phyloP scores from a whole-genome alignment of 2,113 vertebrate genomes.

The western clawed frog (Xenopus tropicalis) region DNA sequence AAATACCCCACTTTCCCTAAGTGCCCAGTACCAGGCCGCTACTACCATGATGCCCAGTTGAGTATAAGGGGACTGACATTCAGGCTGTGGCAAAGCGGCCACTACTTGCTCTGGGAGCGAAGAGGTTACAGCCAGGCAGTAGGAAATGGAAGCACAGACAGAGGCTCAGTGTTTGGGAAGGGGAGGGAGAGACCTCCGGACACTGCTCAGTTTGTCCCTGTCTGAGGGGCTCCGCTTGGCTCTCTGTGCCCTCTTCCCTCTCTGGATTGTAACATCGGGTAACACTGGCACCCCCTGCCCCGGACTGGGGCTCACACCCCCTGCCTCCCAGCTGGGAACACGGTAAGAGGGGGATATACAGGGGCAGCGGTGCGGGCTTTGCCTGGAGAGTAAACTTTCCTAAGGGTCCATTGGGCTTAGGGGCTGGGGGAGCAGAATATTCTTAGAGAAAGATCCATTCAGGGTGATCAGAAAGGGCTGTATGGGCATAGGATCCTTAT shows the following conservation, averaged over 20 bases:
- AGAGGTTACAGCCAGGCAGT: conserved; percentile 28
- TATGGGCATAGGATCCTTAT: too few species aligned
- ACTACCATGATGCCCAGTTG: too few species aligned
- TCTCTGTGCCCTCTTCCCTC: not conserved
- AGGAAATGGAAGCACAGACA: conserved; percentile 33
- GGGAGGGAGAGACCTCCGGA: conserved; percentile 18
- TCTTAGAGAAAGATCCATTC: too few species aligned
- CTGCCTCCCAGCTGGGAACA: conserved; percentile 42
- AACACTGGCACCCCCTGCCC: not conserved
- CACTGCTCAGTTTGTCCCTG: conserved; percentile 6
- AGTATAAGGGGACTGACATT: too few species aligned
- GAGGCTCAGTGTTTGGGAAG: conserved; percentile 33
- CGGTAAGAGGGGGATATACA: conserved; percentile 43
- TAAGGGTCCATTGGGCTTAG: too few species aligned
- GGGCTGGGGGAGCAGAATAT: too few species aligned
- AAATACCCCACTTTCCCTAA: too few species aligned
- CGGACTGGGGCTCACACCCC: too few species aligned
- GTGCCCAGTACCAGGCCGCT: too few species aligned
- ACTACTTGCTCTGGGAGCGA: not conserved
- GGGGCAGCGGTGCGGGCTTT: not conserved
- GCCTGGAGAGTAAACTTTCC: not conserved
- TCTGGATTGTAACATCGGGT: not conserved
- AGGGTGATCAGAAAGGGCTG: too few species aligned
- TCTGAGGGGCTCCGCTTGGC: not conserved
- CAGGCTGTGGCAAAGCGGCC: too few species aligned